Base-by-base conservation (phyloP, 2,888 invertebrate species). In the Xanthia icteritia region DNA sequence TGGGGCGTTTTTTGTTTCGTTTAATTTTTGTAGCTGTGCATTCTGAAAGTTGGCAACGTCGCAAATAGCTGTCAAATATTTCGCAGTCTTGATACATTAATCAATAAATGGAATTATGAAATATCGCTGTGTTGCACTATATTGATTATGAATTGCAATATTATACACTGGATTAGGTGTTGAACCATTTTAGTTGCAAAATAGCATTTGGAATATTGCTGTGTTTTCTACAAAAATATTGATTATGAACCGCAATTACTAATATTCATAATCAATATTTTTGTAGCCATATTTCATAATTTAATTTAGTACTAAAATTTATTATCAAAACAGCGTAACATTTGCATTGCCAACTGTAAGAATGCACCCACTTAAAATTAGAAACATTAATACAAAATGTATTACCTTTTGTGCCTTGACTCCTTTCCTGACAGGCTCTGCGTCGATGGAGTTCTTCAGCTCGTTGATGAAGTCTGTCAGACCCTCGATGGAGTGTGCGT, bases 361-460 rank as follows among this genome's bases (percentile, higher is more conserved):
- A 36, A 54, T 4, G 5, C 23, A 51, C 15, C 5, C 9, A 17
- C 31, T 51, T n/a, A 9, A n/a, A 48, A 71, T 64, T 36, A 66
- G 20, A 48, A 20, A 20, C 17, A 66, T 51, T 48, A 9, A 13
- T 54, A 23, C 8, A 27, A 68, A 31, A 31, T 31, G 31, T 48
- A 69, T 83, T 95, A 99, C 99, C 97, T 99, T 98, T 94, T 98
- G 98, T 77, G 98, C 98, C 95, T 99, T 99, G 73, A 99, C 98
- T 88, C 99, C 99, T 91, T 98, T 98, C 91, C 98, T 98, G 36
- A 97, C 97, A 78, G 97, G 98, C 86, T 97, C 97, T 89, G 98
- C 97, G 84, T 97, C 97, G 86, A 99, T 98, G 89, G 98, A 98
- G 91, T 97, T 97, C 87, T 98, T 97, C 84, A 99, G 96, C 92